A percentile compares a stretch with the other conserved stretches of the same genome.
phyloP scores from a whole-genome alignment of 2,797 vertebrate genomes.

The Sternotherus odoratus region DNA sequence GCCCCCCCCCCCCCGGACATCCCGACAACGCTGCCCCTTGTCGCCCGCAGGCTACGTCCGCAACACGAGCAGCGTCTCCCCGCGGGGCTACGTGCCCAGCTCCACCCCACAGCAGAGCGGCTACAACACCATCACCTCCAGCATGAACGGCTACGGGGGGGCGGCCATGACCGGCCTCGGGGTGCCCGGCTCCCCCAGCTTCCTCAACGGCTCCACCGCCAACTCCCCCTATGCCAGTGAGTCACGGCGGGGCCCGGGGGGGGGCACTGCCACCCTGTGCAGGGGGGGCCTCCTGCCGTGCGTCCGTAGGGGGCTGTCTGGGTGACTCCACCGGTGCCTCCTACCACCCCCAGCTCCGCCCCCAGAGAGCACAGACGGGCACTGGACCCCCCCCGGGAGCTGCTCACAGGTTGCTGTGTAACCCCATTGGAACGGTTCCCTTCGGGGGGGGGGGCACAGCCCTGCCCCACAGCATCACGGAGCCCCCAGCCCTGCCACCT shows the following conservation, averaged over 20 bases:
- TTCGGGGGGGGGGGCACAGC: background rate
- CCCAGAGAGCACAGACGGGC: background rate
- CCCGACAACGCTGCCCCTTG: background rate
- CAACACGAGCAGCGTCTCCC: conserved; percentile 89
- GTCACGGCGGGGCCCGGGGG: conserved; percentile 65
- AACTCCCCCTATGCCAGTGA: conserved; percentile 97
- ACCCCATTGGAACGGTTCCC: too few species aligned
- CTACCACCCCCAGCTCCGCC: background rate
- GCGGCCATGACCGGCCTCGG: conserved; percentile 90
- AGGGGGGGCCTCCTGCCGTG: too few species aligned
- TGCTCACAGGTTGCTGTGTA: background rate
- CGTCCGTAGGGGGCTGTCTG: background rate
- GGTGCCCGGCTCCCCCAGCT: conserved; percentile 93
- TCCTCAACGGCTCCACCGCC: conserved; percentile 94
- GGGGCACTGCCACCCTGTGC: background rate
- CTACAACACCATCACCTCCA: conserved; percentile 90
- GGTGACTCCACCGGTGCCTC: too few species aligned
- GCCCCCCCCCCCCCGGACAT: background rate
- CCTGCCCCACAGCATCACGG: background rate
- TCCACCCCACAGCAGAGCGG: conserved; percentile 93
- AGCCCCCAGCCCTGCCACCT: background rate
- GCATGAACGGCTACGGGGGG: conserved; percentile 90
- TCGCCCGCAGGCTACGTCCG: conserved; percentile 88
- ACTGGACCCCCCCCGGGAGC: too few species aligned
- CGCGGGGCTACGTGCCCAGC: conserved; percentile 90